Evolutionary conservation across 2,888 invertebrate species (phyloP), one percentile per base, ranked within the genome.

Genomic region (Dryobota labecula): DNA sequence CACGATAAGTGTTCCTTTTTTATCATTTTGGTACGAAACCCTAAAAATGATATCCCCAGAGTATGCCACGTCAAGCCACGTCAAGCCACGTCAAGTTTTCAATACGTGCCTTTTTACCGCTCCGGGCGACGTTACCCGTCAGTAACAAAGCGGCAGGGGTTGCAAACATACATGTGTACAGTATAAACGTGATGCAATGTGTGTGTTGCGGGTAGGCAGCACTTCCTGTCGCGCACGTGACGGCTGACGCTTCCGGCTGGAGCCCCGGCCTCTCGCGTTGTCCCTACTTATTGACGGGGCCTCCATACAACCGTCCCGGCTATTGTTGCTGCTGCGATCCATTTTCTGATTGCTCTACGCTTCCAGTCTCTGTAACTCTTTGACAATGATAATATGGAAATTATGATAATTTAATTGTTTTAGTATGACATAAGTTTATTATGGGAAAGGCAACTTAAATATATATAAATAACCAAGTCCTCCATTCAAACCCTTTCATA

Each of bases 161-260:
- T 47, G 63, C 58, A 49, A 75, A 70, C 76, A 57, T 79, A 70
- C 66, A 67, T 54, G 49, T 56, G 62, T 74, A 54, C 20, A 38
- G 24, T 63, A 57, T 61, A 41, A 67, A 71, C 70, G 56, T 61
- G 80, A 64, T 66, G 81, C 58, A 70, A 70, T 61, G 73, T 77
- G 76, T 78, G 76, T 70, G 66, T 63, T 78, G 83, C 70, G 78
- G 67, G 73, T 71, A 79, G 76, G 68, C 27, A 65, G 61, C 69
- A 36, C 85, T 91, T 93, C 92, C 93, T 89, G 90, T 80, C 69
- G 87, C 87, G 86, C 84, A 78, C 85, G 88, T 88, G 87, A 90
- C 90, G 88, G 84, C 83, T 89, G 91, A 92, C 92, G 90, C 88
- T 87, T 94, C 94, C 94, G 93, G 90, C 88, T 89, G 75, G 80